Conservation (phyloP, 2,113 vertebrate genomes). For the Leptobrachium ailaonicum region DNA sequence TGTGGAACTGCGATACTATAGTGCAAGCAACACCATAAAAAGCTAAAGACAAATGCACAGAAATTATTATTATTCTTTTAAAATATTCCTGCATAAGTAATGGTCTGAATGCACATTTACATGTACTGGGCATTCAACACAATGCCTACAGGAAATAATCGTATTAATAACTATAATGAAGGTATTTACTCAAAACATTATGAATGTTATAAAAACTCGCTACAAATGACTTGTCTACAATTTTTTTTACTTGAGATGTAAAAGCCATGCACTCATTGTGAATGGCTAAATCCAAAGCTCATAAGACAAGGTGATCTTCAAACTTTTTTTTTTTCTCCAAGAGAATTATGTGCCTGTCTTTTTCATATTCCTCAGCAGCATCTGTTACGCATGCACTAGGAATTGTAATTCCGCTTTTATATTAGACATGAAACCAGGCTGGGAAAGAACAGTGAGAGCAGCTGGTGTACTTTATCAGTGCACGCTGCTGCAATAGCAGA, state of each 20-base stretch:
- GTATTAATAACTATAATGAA: too few species aligned
- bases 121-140: too few species aligned
- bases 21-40: too few species aligned
- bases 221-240: too few species aligned
- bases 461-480: slow-evolving; percentile 55
- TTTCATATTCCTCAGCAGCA: slow-evolving; percentile 57
- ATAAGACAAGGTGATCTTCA: slow-evolving; percentile 62
- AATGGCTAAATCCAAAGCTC: slow-evolving; percentile 53
- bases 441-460: slow-evolving; percentile 51
- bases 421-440: slow-evolving; percentile 61
- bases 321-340: slow-evolving; percentile 54
- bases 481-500: slow-evolving; percentile 52
- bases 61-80: too few species aligned
- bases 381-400: slow-evolving; percentile 54
- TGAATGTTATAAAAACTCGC: too few species aligned
- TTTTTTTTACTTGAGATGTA: neutral
- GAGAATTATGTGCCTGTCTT: slow-evolving; percentile 51
- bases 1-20: too few species aligned
- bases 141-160: too few species aligned
- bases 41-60: too few species aligned
- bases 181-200: too few species aligned
- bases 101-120: too few species aligned
- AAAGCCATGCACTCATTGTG: slow-evolving; percentile 49
- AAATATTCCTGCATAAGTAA: too few species aligned
- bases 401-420: slow-evolving; percentile 57